Base-by-base conservation (phyloP, 2,888 invertebrate species). In the Limnephilus rhombicus region DNA sequence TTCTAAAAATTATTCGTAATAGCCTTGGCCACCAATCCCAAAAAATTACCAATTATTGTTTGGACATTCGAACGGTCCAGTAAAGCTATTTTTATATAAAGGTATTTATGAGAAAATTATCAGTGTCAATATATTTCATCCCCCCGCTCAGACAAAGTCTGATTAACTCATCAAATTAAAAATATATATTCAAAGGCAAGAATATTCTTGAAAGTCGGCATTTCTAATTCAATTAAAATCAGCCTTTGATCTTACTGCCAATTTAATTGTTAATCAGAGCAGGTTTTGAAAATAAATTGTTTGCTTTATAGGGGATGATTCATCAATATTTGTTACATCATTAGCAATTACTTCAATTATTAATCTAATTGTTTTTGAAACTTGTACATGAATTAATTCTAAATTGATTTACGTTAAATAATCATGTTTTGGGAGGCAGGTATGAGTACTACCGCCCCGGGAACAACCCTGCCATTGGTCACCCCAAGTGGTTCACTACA, bases 231-330 rank as follows among this genome's bases (percentile, higher is more conserved):
- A 82, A 82, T 29, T 82, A 82, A 82, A 82, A 82, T 82, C 31
- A 82, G 82, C 31, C 82, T 82, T 82, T 82, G 82, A 82, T 82
- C 82, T 82, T 82, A 82, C 31, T 82, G 31, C 82, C n/a, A 15
- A 29, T 82, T 82, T 82, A 82, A 31, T 82, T 29, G 82, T 31
- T 82, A 34, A 29, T 34, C 82, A 82, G 31, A 29, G 12, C 13
- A 82, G 29, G 82, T 82, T n/a, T 31, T 3, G 29, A 29, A 82
- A 68, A 68, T 68, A 18, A 24, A 68, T 68, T 68, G 53, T 24
- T 68, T 18, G 53, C 53, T 68, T 24, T 68, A 24, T 68, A 68
- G 15, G 7, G 24, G 53, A 68, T 18, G 53, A 68, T 68, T 68
- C 18, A 15, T 2, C 4, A 68, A 68, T 68, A 68, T 68, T 68